Evolutionary conservation across 2,888 invertebrate species (phyloP), one percentile per base, ranked within the genome.

Genomic region (Pseudeuparius sepicola): DNA sequence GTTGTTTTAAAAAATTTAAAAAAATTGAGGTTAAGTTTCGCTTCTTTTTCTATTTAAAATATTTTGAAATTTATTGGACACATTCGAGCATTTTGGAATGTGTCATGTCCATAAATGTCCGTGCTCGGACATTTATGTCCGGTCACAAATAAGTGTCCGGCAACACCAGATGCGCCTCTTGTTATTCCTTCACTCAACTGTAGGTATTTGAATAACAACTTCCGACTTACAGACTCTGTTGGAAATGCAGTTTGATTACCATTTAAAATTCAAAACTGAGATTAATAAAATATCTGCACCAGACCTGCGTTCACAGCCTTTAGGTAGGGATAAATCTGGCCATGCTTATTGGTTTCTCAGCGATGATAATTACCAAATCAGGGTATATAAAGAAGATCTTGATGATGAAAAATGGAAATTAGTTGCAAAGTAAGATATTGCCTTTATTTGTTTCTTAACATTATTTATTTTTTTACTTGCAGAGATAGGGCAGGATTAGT

Each of bases 321-420:
- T 96, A 38, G 98, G 98, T 2, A 71, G 82, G 46, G 98, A 98
- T 65, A 81, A 83, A 43, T 71, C 78, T 53, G 97, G 98, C 1
- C 75, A 87, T 58, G 74, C 83, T 4, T 98, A 98, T 62, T 98
- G 97, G 94, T 77, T 83, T 52, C 88, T 94, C 52, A 73, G 84
- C 36, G 90, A 96, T 60, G 76, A 81, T 43, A 82, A 85, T 39
- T 82, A 87, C 51, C 90, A 92, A 62, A 69, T 97, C 42, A 73
- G 90, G 44, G 76, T 98, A 28, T 98, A 93, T 62, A 80, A 85
- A 55, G 97, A 97, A 63, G 93, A 97, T 56, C 75, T 85, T 46
- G 96, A 97, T 62, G 96, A 97, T 57, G 92, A 96, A 59, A 86
- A 86, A 9, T 94, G 93, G 93, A 79, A 84, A 56, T 71, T 93